phyloP scores from a whole-genome alignment of 2,113 vertebrate species.

The Rattus rattus region DNA sequence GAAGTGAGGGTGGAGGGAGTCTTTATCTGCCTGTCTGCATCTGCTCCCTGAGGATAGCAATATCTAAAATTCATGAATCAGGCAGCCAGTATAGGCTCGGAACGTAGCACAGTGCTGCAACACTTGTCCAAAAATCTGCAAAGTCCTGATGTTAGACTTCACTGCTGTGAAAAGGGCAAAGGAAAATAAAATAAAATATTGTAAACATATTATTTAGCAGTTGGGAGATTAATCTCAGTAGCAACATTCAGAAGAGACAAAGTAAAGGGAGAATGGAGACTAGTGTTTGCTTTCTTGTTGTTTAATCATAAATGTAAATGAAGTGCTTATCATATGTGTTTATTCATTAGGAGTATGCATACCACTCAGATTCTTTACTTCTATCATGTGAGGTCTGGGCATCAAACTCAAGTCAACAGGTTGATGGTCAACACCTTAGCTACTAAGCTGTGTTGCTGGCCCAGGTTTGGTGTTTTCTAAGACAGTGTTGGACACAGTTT shows the following conservation, averaged over 20 bases:
- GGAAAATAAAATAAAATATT: neutral
- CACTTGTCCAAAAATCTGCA: neutral
- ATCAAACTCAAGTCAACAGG: neutral
- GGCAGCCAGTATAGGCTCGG: neutral
- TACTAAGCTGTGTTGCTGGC: neutral
- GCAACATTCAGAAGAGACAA: neutral
- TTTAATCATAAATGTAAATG: neutral
- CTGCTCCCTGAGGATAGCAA: neutral
- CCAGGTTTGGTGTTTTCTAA: neutral
- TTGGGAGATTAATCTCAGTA: neutral
- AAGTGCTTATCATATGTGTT: neutral
- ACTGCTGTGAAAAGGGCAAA: neutral
- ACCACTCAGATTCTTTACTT: too few species aligned
- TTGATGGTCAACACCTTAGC: neutral
- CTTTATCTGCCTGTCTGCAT: neutral
- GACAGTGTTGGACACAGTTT: neutral
- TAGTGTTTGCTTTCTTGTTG: neutral
- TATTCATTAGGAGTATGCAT: neutral
- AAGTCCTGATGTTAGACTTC: neutral
- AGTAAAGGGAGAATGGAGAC: neutral
- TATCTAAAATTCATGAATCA: neutral
- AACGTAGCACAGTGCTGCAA: neutral
- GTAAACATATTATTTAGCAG: neutral
- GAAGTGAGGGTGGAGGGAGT: neutral
- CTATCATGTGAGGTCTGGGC: neutral